Evolutionary conservation across 1,140 invertebrate genomes (phyloP).

Genomic region (Oncopodura yosiiana): DNA sequence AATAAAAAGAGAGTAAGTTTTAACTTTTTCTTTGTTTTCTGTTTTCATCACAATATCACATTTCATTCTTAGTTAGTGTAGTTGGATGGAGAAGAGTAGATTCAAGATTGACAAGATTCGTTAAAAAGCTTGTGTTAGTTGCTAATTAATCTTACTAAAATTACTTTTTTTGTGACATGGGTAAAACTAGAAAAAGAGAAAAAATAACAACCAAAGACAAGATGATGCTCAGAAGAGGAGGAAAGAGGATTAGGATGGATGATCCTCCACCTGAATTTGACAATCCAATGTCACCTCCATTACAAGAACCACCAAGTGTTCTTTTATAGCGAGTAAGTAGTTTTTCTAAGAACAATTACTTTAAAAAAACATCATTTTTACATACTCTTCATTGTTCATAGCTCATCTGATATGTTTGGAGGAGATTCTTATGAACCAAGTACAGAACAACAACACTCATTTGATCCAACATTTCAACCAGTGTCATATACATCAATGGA

Average conservation of each 20-base stretch:
- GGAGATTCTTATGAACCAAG: neutral
- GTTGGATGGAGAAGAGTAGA: too few relatives aligned
- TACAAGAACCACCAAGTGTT: conserved; percentile 42
- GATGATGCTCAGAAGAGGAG: conserved; percentile 66
- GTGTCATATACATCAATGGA: neutral
- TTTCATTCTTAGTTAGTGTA: too few relatives aligned
- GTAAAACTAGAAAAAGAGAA: too few relatives aligned
- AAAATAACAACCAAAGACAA: too few relatives aligned
- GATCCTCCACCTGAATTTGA: conserved; percentile 66
- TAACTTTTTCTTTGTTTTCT: too few relatives aligned
- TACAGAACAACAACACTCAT: neutral
- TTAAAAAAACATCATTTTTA: conserved; percentile 4
- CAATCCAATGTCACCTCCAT: conserved; percentile 62
- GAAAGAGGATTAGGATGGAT: conserved; percentile 77
- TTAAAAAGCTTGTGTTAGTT: too few relatives aligned
- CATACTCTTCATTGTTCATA: neutral
- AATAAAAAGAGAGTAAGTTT: too few relatives aligned
- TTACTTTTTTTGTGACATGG: too few relatives aligned
- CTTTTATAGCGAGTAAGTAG: conserved; percentile 33
- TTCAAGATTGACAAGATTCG: too few relatives aligned
- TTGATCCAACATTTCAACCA: conserved; percentile 10
- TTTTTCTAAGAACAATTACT: neutral
- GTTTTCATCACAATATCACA: too few relatives aligned
- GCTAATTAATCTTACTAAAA: too few relatives aligned
- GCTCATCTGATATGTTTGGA: neutral